These are phyloP conservation scores for Lethenteron camtschaticum DNA, from an alignment of 2,113 vertebrate species.

Conservation along the genomic window DNA sequence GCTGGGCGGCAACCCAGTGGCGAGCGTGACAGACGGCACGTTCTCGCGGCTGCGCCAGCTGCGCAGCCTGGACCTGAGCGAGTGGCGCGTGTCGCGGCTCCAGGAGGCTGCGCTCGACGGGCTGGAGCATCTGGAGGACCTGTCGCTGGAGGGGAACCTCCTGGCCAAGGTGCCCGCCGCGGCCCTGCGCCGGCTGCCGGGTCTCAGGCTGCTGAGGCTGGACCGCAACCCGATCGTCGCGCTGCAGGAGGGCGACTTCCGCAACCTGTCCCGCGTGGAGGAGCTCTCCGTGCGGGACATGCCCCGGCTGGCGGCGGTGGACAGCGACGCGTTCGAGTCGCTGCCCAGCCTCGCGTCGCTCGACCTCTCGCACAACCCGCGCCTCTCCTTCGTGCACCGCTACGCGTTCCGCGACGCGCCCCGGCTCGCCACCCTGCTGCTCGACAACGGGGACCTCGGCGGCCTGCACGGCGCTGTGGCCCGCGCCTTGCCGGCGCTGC, in stretches of 20 bases:
- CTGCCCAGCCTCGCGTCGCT: conserved; percentile 83
- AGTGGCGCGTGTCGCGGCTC: conserved; percentile 49
- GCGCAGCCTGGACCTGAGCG: conserved; percentile 59
- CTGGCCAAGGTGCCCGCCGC: conserved; percentile 38
- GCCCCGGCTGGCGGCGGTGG: conserved; percentile 68
- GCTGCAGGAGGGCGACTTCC: conserved; percentile 50
- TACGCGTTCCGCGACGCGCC: conserved; percentile 54
- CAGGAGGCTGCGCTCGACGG: conserved; percentile 51
- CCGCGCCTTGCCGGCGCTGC: conserved; percentile 56
- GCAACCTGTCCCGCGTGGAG: conserved; percentile 61
- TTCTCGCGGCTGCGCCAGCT: conserved; percentile 1
- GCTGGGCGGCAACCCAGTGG: not conserved
- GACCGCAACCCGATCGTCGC: conserved; percentile 63
- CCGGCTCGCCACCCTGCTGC: conserved; percentile 80
- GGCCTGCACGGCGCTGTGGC: conserved; percentile 61
- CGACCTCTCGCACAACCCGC: conserved; percentile 82
- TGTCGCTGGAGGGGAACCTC: conserved; percentile 68
- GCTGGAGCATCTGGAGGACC: conserved; percentile 46
- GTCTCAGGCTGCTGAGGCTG: conserved; percentile 66
- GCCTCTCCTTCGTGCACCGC: conserved; percentile 74
- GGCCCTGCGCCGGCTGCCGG: conserved; percentile 43
- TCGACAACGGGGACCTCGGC: conserved; percentile 83
- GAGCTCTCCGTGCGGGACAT: conserved; percentile 79
- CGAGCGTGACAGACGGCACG: not conserved
- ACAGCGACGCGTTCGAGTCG: conserved; percentile 51